Conservation (phyloP, 2,797 vertebrate species). For the Cygnus olor region DNA sequence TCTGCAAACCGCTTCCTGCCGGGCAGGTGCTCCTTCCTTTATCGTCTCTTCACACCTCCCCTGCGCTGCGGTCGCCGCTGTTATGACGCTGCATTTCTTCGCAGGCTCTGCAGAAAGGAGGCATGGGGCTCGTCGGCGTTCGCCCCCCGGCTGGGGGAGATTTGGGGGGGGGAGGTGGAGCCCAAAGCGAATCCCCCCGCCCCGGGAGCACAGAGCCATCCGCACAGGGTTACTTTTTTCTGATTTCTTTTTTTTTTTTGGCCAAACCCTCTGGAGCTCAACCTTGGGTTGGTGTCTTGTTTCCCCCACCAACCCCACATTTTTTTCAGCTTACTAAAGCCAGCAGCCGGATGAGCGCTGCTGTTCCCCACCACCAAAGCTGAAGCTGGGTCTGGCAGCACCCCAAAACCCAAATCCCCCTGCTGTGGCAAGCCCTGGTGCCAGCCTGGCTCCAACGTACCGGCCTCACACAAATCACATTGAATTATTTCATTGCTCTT, state of each 20-base stretch:
- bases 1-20: too few species aligned
- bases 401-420: background rate
- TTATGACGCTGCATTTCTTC: background rate
- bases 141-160: background rate
- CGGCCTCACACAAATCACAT: background rate
- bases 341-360: rapidly evolving
- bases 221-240: background rate
- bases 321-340: background rate
- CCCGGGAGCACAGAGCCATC: rapidly evolving
- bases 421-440: background rate
- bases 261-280: background rate
- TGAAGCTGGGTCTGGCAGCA: background rate
- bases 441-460: background rate
- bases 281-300: background rate
- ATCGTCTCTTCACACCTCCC: too few species aligned
- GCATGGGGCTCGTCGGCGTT: background rate
- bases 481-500: background rate
- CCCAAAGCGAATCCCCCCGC: background rate
- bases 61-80: too few species aligned
- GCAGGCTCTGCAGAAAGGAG: background rate
- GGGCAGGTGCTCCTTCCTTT: too few species aligned
- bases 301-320: background rate
- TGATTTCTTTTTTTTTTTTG: background rate
- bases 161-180: background rate
- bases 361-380: background rate